Percentiles rank a stretch among this genome's conserved stretches.
phyloP scores from a whole-genome alignment of 2,797 vertebrate genomes.

The Sebastes hopkinsi region DNA sequence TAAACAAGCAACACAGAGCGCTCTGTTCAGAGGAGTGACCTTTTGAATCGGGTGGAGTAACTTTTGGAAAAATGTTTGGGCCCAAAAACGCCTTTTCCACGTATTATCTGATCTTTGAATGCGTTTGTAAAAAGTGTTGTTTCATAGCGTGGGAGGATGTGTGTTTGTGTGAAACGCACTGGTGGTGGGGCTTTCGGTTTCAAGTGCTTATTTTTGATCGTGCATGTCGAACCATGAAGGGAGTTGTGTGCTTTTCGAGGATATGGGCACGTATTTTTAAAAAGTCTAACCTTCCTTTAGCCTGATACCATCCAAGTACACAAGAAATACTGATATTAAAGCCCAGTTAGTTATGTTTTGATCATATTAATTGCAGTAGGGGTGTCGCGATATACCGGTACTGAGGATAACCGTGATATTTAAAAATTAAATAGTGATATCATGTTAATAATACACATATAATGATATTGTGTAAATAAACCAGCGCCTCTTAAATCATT shows the following conservation, averaged over 20 bases:
- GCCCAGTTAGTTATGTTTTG: background rate
- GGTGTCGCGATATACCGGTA: too few relatives aligned
- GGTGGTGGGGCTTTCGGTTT: slow-evolving; percentile 12
- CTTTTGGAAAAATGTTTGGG: slow-evolving; percentile 59
- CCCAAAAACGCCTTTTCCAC: slow-evolving; percentile 34
- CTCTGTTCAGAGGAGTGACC: slow-evolving; percentile 69
- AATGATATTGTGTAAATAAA: too few relatives aligned
- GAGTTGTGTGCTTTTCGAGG: slow-evolving; percentile 14
- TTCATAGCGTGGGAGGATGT: slow-evolving; percentile 10
- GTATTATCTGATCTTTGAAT: slow-evolving; percentile 35
- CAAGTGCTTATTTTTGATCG: slow-evolving; percentile 23
- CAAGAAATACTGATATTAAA: background rate
- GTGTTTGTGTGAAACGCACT: slow-evolving; percentile 10
- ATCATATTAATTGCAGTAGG: background rate
- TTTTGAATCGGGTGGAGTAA: slow-evolving; percentile 71
- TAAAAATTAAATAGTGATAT: too few relatives aligned
- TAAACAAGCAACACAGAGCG: slow-evolving; percentile 63
- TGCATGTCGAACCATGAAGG: background rate
- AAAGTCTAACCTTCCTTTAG: slow-evolving; percentile 11
- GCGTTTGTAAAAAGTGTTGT: slow-evolving; percentile 9
- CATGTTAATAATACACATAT: too few relatives aligned
- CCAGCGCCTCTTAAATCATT: too few relatives aligned
- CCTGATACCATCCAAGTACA: background rate
- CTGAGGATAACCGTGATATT: too few relatives aligned
- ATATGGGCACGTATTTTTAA: slow-evolving; percentile 47